Conservation (phyloP, 1,140 invertebrate species). For the Leptopilina boulardi region DNA sequence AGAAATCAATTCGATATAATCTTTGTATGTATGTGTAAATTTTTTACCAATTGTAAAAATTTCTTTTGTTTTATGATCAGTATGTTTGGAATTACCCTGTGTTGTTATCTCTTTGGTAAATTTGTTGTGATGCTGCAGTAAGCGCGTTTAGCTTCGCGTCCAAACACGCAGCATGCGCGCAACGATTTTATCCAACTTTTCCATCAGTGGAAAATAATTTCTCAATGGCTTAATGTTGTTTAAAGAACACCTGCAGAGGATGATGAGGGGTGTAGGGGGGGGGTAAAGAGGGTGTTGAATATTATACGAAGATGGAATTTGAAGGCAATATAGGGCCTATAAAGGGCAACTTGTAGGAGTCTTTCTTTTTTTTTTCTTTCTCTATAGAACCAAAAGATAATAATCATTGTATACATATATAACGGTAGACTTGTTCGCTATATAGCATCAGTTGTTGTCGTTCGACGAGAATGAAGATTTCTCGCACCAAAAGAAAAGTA, state of each 20-base stretch:
- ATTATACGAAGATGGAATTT: background rate
- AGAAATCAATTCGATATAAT: background rate
- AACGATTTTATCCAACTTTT: background rate
- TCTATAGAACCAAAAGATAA: background rate
- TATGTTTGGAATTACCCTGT: conserved; percentile 9
- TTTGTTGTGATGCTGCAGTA: conserved; percentile 13
- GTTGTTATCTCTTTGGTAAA: background rate
- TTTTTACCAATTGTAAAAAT: background rate
- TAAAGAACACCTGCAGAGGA: background rate
- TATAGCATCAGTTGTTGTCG: background rate
- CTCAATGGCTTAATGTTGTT: conserved; percentile 17
- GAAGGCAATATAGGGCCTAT: background rate
- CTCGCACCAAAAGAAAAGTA: conserved; percentile 16
- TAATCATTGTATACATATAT: conserved; percentile 18
- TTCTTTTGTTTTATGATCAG: conserved; percentile 10
- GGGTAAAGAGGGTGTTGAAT: background rate
- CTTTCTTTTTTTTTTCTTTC: background rate
- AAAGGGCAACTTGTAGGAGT: conserved; percentile 6
- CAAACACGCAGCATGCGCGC: conserved; percentile 2
- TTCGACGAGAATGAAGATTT: conserved; percentile 13
- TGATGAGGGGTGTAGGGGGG: no score
- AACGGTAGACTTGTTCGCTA: conserved; percentile 6
- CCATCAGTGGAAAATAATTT: conserved; percentile 8
- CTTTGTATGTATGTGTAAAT: background rate
- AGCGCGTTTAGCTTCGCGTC: background rate